Evolutionary conservation across 2,888 invertebrate species (phyloP), one percentile per base, ranked within the genome.

Genomic region (Drosophila anomalata): DNA sequence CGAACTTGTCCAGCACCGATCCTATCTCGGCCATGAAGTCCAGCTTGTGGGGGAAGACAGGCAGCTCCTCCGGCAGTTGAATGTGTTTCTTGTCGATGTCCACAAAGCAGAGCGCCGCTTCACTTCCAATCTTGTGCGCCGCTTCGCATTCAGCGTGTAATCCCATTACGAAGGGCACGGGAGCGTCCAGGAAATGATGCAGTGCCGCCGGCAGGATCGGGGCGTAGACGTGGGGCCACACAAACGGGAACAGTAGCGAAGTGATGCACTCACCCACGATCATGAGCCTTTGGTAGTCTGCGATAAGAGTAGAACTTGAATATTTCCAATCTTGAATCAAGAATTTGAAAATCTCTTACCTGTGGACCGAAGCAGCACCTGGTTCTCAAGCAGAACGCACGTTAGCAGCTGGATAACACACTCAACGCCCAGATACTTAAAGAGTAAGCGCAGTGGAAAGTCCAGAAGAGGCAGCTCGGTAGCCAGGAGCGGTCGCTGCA

Each of bases 101-200:
- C 55, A 99, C 97, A 89, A 98, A 96, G 92, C 99, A 99, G 55
- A 98, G 93, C 71, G 97, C 97, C 9, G 97, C 97, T 93, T 98
- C 95, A 0, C 95, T 94, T 8, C 95, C 95, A 9, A 95, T 93
- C 61, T 94, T 95, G 47, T 95, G 93, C 79, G 93, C 94, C 2
- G 93, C 92, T 76, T 93, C 93, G 47, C 93, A 92, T 17, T 93
- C 94, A 0, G 94, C 94, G 89, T 95, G 94, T 17, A 95, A 92
- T 89, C 99, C 99, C 99, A 99, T 99, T 69, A 99, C 96, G 92
- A 98, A 99, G 36, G 99, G 99, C 57, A 99, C 99, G 0, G 99
- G 99, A 5, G 99, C 99, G 92, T 99, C 99, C 50, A 99, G 94
- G 92, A 99, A 99, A 90, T 99, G 98, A 91, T 97, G 96, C 71